A percentile compares a stretch with the other conserved stretches of the same genome.
Conservation (phyloP, 1,140 invertebrate genomes). For the Lycorma delicatula region DNA sequence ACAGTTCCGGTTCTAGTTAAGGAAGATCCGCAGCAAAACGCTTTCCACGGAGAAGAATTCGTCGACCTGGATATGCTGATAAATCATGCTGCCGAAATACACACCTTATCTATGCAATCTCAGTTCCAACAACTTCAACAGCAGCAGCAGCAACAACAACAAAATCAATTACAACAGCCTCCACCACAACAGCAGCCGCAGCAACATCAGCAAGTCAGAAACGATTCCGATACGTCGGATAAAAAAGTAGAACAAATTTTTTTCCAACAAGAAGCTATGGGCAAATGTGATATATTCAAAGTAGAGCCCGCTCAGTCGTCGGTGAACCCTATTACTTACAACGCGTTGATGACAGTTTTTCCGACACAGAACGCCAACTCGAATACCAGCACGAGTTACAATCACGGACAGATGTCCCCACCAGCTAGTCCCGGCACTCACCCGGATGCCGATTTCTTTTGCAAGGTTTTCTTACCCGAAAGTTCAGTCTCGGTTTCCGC, state of each 20-base stretch:
- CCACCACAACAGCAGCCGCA: too few species aligned
- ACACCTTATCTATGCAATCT: constrained; percentile 20
- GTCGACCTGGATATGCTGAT: constrained; percentile 42
- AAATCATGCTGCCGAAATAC: constrained; percentile 39
- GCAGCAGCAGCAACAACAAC: neutral
- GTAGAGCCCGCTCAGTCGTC: too few species aligned
- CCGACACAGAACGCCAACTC: neutral
- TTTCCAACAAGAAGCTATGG: too few species aligned
- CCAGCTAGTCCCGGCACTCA: constrained; percentile 21
- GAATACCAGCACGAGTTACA: constrained; percentile 5
- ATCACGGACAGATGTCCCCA: constrained; percentile 21
- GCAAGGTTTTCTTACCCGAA: neutral
- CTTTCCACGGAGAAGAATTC: constrained; percentile 35
- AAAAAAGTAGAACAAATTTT: too few species aligned
- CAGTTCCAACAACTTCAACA: neutral
- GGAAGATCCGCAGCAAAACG: neutral
- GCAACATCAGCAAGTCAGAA: too few species aligned
- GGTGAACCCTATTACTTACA: neutral
- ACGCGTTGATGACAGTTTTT: neutral
- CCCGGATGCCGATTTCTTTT: constrained; percentile 1
- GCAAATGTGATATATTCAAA: too few species aligned
- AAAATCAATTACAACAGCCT: too few species aligned
- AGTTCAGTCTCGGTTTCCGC: too few species aligned
- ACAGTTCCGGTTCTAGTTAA: constrained; percentile 10
- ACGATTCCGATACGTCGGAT: too few species aligned